Evolutionary conservation across 2,888 invertebrate species (phyloP), one percentile per base, ranked within the genome.

Genomic region (Cheilosia urbana): DNA sequence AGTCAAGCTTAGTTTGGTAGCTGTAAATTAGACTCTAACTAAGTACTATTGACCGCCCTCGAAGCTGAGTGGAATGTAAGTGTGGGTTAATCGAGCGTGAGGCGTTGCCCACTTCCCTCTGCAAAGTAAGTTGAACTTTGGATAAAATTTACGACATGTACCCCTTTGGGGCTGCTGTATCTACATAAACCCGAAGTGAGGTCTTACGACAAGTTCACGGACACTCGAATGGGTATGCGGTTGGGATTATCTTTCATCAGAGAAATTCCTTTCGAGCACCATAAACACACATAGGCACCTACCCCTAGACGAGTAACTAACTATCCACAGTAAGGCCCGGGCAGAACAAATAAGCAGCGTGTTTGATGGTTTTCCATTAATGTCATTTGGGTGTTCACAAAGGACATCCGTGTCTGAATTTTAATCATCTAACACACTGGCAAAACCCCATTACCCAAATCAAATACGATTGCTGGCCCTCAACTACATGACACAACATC

Each of bases 371-470:
- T 40, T 63, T 73, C 11, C 63, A 73, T 63, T 63, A 47, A 73
- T 65, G 47, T 9, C 34, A 45, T 73, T 63, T 27, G 11, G 21
- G 30, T 30, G 42, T 21, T 34, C 63, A 63, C 21, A 65, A 49
- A 60, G 63, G 34, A 45, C 55, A 47, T 73, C 73, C 21, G 65
- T 45, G 63, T 65, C 55, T 66, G 77, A 77, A 71, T 77, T 82
- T 77, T 71, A 77, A 71, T 71, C 77, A 65, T 77, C 58, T 60
- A 77, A 53, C 58, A 34, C 76, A n/a, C 17, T 15, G 15, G 51
- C 27, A 65, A 71, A 77, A 65, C 58, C 58, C 71, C 66, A 71
- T 77, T 72, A 82, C 55, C 77, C 62, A 78, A 72, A 78, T 68
- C 82, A 78, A 82, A 72, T 78, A 66, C 66, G 57, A 75, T 75